Conservation (phyloP, 1,140 invertebrate species). For the Vollenhovia emeryi region DNA sequence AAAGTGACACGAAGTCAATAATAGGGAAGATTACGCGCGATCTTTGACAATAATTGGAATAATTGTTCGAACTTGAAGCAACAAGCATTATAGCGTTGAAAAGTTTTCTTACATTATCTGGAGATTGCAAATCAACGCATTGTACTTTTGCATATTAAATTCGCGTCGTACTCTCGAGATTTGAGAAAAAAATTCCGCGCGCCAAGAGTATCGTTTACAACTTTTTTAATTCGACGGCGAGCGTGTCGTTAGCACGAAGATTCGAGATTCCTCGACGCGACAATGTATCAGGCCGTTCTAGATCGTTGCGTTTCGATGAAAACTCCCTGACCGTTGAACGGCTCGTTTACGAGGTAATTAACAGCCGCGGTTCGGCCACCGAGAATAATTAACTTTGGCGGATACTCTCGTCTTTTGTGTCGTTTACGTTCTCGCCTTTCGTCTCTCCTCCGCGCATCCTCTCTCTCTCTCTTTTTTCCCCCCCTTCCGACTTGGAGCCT, state of each 20-base stretch:
- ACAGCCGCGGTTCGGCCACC: conserved; percentile 20
- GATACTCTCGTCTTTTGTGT: conserved; percentile 15
- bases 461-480: background rate
- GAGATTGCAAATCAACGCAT: background rate
- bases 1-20: background rate
- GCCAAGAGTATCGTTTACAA: background rate
- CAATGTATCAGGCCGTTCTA: conserved; percentile 25
- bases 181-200: background rate
- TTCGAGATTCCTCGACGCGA: background rate
- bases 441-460: background rate
- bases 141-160: background rate
- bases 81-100: background rate
- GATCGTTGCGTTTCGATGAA: conserved; percentile 13
- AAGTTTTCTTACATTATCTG: background rate
- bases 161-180: background rate
- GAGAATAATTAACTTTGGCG: conserved; percentile 32
- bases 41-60: too few species aligned
- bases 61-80: too few species aligned
- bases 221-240: background rate
- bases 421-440: background rate
- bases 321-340: background rate
- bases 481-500: background rate
- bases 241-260: background rate
- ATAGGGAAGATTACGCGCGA: too few species aligned
- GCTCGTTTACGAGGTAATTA: conserved; percentile 45